Base-by-base conservation (phyloP, 2,888 invertebrate species). In the Gandaritis pyraliata region DNA sequence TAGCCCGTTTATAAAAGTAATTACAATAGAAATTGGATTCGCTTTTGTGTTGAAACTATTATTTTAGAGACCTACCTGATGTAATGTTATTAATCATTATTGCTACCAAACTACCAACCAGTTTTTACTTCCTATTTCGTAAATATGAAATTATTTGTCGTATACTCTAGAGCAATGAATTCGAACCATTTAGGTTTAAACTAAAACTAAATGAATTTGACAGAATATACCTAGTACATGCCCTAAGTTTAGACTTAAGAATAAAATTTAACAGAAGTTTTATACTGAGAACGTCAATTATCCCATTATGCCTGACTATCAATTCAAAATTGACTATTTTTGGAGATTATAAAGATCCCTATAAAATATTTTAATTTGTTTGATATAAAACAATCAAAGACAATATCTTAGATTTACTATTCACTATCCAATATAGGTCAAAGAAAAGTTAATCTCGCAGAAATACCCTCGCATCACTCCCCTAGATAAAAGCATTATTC, bases 1-100 rank as follows among this genome's bases (percentile, higher is more conserved):
- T 41, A 73, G 75, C 73, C 72, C 78, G 77, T 80, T 84, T 83
- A 85, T 83, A 79, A 79, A 85, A 80, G 83, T 85, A 85, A 87
- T 88, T 87, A 82, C 80, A 79, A 83, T 81, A 77, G 75, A 76
- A 77, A 80, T 64, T 64, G 78, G 75, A 75, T 78, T 78, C 73
- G 75, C 74, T 77, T 80, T 79, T 79, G 77, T 81, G 78, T 81
- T 76, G 75, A 77, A 77, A 80, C 77, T 77, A 61, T 61, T 63
- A 63, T 63, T 65, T 58, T 56, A 36, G 53, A 54, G 43, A 51
- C 58, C 33, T 58, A 59, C 57, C 57, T 36, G 43, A 43, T 57
- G 43, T 30, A n/a, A 47, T 47, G 23, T 15, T 56, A 43, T 39
- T 30, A 49, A 41, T 56, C 12, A 36, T 12, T 36, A 36, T 36